Evolutionary conservation across 2,888 invertebrate genomes (phyloP).

Genomic region (Pseudolycoriella hygida): DNA sequence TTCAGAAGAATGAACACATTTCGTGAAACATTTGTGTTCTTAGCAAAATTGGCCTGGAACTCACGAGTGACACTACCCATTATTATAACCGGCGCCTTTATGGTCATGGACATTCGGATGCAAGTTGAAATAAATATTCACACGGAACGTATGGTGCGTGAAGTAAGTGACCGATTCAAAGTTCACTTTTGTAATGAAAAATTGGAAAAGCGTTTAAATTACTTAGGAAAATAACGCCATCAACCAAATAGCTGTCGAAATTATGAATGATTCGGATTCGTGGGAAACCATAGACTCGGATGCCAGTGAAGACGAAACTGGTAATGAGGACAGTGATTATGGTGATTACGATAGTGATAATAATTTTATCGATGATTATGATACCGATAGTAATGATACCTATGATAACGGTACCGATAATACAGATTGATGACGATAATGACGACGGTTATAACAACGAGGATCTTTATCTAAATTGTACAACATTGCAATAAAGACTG

Average conservation of each 20-base stretch:
- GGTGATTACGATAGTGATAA: not conserved
- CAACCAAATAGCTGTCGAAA: not conserved
- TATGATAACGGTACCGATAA: too few species aligned
- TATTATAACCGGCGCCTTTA: slow-evolving; percentile 43
- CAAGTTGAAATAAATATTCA: slow-evolving; percentile 48
- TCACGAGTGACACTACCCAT: slow-evolving; percentile 47
- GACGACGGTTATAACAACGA: too few species aligned
- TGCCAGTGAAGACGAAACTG: not conserved
- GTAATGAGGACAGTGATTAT: not conserved
- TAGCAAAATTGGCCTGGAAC: slow-evolving; percentile 54
- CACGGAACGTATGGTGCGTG: slow-evolving; percentile 25
- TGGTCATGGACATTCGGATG: slow-evolving; percentile 47
- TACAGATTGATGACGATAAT: too few species aligned
- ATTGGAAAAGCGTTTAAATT: not conserved
- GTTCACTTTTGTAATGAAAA: not conserved
- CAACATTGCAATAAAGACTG: too few species aligned
- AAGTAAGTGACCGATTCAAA: slow-evolving; percentile 2
- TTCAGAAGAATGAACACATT: slow-evolving; percentile 14
- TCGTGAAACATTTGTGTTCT: slow-evolving; percentile 38
- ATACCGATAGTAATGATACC: too few species aligned
- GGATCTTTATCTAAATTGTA: too few species aligned
- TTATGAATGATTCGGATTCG: not conserved
- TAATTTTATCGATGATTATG: too few species aligned
- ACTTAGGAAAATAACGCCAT: not conserved
- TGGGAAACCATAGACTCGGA: not conserved